A percentile compares a stretch with the other conserved stretches of the same genome.
Evolutionary conservation across 2,113 vertebrate genomes (phyloP).

Genomic region (Eurypyga helias): DNA sequence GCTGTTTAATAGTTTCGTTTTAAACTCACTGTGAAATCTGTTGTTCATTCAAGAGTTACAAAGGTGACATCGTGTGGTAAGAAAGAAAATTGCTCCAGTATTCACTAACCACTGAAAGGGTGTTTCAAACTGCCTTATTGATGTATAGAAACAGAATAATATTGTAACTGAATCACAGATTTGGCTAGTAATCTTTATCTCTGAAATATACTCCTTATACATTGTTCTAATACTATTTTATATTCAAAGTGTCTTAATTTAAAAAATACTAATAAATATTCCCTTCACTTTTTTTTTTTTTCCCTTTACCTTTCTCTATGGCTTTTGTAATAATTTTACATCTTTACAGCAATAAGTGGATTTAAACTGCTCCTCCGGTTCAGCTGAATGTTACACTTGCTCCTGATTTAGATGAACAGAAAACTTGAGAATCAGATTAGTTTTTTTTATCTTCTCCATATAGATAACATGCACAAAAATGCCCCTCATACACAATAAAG

Average conservation of each 20-base stretch:
- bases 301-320: neutral
- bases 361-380: neutral
- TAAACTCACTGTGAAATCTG: neutral
- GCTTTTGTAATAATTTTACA: neutral
- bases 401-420: neutral
- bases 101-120: neutral
- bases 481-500: neutral
- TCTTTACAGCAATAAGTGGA: neutral
- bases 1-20: neutral
- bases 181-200: neutral
- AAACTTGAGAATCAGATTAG: neutral
- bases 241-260: neutral
- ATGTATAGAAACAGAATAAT: neutral
- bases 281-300: neutral
- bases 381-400: neutral
- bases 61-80: slow-evolving; percentile 67
- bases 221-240: neutral
- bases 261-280: neutral
- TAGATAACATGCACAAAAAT: neutral
- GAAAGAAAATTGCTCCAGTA: neutral
- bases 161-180: neutral
- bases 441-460: neutral
- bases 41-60: neutral
- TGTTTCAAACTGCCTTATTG: neutral
- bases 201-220: neutral